Conservation (phyloP, 2,797 vertebrate species). For the Sebastiscus albofasciatus region DNA sequence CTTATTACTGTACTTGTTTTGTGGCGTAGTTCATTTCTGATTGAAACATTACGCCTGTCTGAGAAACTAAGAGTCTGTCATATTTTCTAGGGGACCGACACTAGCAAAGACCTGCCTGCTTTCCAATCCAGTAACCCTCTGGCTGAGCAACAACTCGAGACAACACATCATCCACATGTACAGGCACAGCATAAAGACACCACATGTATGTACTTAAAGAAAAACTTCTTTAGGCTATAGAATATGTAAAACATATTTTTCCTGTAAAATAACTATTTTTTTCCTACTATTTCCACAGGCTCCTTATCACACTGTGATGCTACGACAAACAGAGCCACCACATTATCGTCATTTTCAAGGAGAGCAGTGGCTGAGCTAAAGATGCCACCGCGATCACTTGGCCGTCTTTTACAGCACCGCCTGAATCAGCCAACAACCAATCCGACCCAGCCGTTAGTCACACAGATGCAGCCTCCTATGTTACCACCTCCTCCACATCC, state of each 20-base stretch:
- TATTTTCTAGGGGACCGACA: slow-evolving; percentile 49
- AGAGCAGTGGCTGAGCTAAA: slow-evolving; percentile 10
- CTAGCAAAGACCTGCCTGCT: neutral
- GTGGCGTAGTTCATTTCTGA: neutral
- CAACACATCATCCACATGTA: slow-evolving; percentile 9
- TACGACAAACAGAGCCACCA: neutral
- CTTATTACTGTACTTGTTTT: neutral
- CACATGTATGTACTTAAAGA: slow-evolving; percentile 49
- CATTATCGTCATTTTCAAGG: slow-evolving; percentile 16
- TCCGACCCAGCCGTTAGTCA: slow-evolving; percentile 35
- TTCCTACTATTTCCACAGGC: slow-evolving; percentile 44
- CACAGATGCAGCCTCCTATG: slow-evolving; percentile 66
- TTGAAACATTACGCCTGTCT: neutral
- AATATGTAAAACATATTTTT: neutral
- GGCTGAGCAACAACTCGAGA: slow-evolving; percentile 16
- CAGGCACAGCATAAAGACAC: slow-evolving; percentile 18
- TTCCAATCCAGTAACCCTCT: neutral
- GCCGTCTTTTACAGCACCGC: slow-evolving; percentile 5
- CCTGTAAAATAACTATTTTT: neutral
- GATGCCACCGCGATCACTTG: neutral
- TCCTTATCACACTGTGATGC: slow-evolving; percentile 21
- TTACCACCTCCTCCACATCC: slow-evolving; percentile 53
- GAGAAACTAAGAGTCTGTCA: slow-evolving; percentile 1
- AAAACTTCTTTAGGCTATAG: neutral
- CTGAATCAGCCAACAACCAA: slow-evolving; percentile 25